Percentiles rank a stretch among this genome's conserved stretches.
Conservation (phyloP, 2,113 vertebrate genomes). For the Calyptomena viridis region DNA sequence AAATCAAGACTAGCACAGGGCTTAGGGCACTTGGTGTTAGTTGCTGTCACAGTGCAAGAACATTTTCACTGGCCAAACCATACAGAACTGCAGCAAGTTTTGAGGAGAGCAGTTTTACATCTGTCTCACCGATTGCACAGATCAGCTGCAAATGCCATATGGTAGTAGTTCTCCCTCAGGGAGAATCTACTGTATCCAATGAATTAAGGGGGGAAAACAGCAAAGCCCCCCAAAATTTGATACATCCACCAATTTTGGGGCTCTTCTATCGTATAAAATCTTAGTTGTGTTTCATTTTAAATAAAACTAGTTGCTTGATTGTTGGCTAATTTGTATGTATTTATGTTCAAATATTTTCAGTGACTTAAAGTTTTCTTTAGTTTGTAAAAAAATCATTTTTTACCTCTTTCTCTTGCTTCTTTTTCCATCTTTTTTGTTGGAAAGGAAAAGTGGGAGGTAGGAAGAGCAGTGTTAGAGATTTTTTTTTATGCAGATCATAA, state of each 20-base stretch:
- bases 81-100: not conserved
- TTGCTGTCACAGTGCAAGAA: slow-evolving; percentile 1
- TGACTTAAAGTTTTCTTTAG: slow-evolving; percentile 31
- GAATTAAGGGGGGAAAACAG: not conserved
- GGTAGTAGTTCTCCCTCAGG: not conserved
- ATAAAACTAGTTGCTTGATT: slow-evolving; percentile 53
- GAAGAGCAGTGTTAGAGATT: slow-evolving; percentile 19
- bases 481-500: not conserved
- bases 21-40: not conserved
- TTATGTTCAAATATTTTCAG: slow-evolving; percentile 29
- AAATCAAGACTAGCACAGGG: not conserved
- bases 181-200: not conserved
- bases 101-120: slow-evolving; percentile 46
- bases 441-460: slow-evolving; percentile 54
- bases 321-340: slow-evolving; percentile 62
- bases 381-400: not conserved
- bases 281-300: slow-evolving; percentile 34
- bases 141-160: not conserved
- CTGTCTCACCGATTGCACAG: slow-evolving; percentile 50
- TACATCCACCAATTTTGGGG: not conserved
- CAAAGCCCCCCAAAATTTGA: not conserved
- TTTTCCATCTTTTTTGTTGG: slow-evolving; percentile 36
- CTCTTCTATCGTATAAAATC: not conserved
- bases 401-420: slow-evolving; percentile 19
- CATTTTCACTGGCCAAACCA: not conserved